These are phyloP conservation scores for Caenorhabditis sp. DNA, from an alignment of 2,888 invertebrate species.

Conservation along the genomic window DNA sequence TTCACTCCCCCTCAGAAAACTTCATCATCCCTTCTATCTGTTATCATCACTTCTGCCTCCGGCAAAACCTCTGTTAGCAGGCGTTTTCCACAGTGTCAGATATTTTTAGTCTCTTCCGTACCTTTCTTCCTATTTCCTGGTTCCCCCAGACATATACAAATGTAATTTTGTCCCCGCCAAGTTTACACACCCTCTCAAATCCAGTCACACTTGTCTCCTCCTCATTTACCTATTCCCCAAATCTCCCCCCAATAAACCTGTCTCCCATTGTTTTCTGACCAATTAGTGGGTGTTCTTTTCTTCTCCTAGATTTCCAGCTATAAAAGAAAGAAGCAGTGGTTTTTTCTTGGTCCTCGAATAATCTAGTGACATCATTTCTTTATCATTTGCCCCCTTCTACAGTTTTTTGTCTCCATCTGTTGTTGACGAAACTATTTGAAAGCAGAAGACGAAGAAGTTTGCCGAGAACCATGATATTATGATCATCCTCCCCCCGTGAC, in stretches of 20 bases:
- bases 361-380: constrained; percentile 29
- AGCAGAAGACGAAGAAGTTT: constrained; percentile 3
- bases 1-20: neutral
- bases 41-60: neutral
- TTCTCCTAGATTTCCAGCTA: constrained; percentile 6
- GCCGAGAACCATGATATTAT: constrained; percentile 33
- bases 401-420: constrained; percentile 22
- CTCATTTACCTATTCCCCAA: constrained; percentile 3
- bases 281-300: constrained; percentile 24
- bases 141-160: constrained; percentile 1
- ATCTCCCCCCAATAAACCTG: constrained; percentile 31
- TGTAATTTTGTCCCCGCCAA: constrained; percentile 3
- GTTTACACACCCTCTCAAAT: neutral
- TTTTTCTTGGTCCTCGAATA: constrained; percentile 1
- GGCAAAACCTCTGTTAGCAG: neutral
- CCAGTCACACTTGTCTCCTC: constrained; percentile 25
- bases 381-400: constrained; percentile 13
- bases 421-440: constrained; percentile 45
- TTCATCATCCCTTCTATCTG: neutral
- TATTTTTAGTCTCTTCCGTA: neutral
- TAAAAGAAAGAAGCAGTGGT: constrained; percentile 1
- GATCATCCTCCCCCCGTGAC: constrained; percentile 40
- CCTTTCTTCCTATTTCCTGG: neutral
- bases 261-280: constrained; percentile 30
- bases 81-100: neutral